phyloP scores from a whole-genome alignment of 2,797 vertebrate species.

The Malurus splendens region DNA sequence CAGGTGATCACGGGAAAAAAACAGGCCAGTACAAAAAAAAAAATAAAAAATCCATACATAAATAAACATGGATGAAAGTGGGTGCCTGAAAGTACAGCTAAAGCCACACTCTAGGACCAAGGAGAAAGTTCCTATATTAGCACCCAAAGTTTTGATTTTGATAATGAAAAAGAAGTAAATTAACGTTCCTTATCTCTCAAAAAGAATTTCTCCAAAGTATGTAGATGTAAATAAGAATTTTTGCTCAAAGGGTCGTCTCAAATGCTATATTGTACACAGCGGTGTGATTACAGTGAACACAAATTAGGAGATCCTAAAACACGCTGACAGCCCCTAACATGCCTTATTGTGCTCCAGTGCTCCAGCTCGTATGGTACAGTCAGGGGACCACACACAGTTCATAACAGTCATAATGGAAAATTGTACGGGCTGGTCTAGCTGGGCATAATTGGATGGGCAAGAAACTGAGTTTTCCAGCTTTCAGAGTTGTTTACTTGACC shows the following conservation, averaged over 20 bases:
- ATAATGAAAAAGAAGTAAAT: not conserved
- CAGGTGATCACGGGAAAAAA: not conserved
- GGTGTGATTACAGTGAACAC: slow-evolving; percentile 23
- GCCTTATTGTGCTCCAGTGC: slow-evolving; percentile 58
- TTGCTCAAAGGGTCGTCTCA: not conserved
- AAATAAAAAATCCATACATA: not conserved
- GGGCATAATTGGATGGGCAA: slow-evolving; percentile 68
- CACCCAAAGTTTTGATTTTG: not conserved
- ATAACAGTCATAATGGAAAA: slow-evolving; percentile 67
- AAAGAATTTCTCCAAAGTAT: not conserved
- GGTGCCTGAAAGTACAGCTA: not conserved
- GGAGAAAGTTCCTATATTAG: not conserved
- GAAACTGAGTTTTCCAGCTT: slow-evolving; percentile 63
- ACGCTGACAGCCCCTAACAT: slow-evolving; percentile 39
- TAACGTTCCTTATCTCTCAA: not conserved
- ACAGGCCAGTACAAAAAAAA: not conserved
- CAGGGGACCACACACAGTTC: slow-evolving; percentile 68
- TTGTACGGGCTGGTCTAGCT: slow-evolving; percentile 54
- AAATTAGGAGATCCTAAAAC: slow-evolving; percentile 56
- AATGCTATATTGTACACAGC: not conserved
- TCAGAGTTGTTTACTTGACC: slow-evolving; percentile 42
- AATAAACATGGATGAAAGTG: not conserved
- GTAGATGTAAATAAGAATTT: not conserved
- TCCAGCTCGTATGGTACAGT: slow-evolving; percentile 57
- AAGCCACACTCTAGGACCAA: not conserved